Percentiles rank a stretch among this genome's conserved stretches.
These are phyloP conservation scores for Podiceps cristatus DNA, from an alignment of 2,113 vertebrate genomes.

Conservation along the genomic window DNA sequence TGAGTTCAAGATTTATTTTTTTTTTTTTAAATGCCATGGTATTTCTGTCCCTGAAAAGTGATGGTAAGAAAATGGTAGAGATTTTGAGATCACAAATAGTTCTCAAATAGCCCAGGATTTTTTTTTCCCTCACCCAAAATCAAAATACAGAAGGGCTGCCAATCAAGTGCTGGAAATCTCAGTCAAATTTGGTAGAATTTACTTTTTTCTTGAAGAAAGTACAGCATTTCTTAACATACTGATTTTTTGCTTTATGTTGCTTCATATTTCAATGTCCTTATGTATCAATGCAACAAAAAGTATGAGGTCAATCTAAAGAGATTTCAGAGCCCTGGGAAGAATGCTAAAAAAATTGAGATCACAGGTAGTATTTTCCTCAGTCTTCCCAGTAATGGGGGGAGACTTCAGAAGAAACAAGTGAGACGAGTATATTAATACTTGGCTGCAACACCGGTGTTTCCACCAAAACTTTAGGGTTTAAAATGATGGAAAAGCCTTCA, in stretches of 20 bases:
- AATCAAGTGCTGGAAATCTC: background rate
- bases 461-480: background rate
- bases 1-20: background rate
- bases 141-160: background rate
- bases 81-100: background rate
- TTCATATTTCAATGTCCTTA: background rate
- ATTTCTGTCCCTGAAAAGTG: background rate
- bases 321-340: too few relatives aligned
- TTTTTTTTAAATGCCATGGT: background rate
- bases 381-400: too few relatives aligned
- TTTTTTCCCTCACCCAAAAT: background rate
- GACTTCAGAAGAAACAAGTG: too few relatives aligned
- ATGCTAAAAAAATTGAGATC: too few relatives aligned
- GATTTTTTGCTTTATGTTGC: background rate
- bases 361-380: too few relatives aligned
- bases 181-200: background rate
- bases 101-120: too few relatives aligned
- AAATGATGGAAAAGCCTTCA: background rate
- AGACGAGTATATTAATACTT: too few relatives aligned
- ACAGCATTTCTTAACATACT: background rate
- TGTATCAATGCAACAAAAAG: background rate
- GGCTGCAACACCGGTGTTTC: too few relatives aligned
- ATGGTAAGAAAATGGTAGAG: rapidly evolving
- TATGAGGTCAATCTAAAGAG: background rate
- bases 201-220: background rate